phyloP scores from a whole-genome alignment of 2,888 invertebrate species.

The Eucriotettix oculatus region DNA sequence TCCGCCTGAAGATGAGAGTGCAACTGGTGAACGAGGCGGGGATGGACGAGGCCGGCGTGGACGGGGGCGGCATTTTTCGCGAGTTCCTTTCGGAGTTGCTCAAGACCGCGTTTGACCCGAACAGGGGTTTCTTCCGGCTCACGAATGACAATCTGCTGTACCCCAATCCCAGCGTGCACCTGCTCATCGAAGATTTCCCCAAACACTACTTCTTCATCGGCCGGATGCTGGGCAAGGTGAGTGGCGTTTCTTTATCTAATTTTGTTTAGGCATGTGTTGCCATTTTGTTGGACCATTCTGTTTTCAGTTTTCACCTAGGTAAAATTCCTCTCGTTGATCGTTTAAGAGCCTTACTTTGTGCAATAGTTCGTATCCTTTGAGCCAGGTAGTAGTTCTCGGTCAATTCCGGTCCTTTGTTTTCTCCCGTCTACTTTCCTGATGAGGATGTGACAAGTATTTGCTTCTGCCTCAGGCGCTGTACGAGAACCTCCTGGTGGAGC shows the following conservation, averaged over 20 bases:
- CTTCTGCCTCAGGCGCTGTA: slow-evolving; percentile 66
- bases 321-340: background rate
- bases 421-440: too few relatives aligned
- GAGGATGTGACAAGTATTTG: background rate
- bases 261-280: background rate
- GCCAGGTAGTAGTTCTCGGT: too few relatives aligned
- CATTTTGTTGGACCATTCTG: too few relatives aligned
- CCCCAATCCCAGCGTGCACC: slow-evolving; percentile 83
- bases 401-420: too few relatives aligned
- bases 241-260: background rate
- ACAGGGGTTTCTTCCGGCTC: slow-evolving; percentile 77
- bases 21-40: slow-evolving; percentile 83
- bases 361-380: too few relatives aligned
- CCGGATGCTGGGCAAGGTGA: slow-evolving; percentile 77
- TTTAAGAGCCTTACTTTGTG: background rate
- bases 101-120: slow-evolving; percentile 92
- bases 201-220: slow-evolving; percentile 92
- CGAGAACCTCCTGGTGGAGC: slow-evolving; percentile 84
- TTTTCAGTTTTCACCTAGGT: background rate
- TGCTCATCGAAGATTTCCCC: slow-evolving; percentile 69
- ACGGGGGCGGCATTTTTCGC: slow-evolving; percentile 91
- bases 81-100: slow-evolving; percentile 89
- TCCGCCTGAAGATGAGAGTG: slow-evolving; percentile 71
- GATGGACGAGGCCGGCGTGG: slow-evolving; percentile 88
- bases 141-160: slow-evolving; percentile 88